These are phyloP conservation scores for Phrixothrix hirtus DNA, from an alignment of 2,888 invertebrate species.

Conservation along the genomic window DNA sequence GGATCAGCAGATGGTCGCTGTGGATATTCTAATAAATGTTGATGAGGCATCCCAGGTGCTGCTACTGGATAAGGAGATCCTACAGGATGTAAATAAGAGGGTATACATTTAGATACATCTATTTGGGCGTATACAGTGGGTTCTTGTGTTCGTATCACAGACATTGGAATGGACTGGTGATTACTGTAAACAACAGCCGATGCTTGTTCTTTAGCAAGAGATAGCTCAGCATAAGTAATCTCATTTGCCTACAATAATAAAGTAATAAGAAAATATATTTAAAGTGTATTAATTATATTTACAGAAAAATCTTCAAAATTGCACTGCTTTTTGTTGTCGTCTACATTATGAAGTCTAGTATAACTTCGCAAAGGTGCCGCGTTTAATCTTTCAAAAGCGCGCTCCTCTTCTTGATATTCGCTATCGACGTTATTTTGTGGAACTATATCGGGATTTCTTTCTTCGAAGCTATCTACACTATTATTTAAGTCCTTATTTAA, in stretches of 20 bases:
- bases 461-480: constrained; percentile 59
- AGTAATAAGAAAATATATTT: too few relatives aligned
- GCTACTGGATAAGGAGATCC: constrained; percentile 54
- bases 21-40: constrained; percentile 51
- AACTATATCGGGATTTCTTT: constrained; percentile 64
- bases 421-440: constrained; percentile 61
- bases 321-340: constrained; percentile 49
- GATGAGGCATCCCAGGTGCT: constrained; percentile 53
- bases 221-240: constrained; percentile 62
- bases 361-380: constrained; percentile 55
- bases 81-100: constrained; percentile 45
- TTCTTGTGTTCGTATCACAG: constrained; percentile 55
- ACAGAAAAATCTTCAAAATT: constrained; percentile 51
- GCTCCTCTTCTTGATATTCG: constrained; percentile 60
- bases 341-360: constrained; percentile 52
- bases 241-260: constrained; percentile 57
- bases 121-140: constrained; percentile 63
- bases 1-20: constrained; percentile 47
- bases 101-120: constrained; percentile 54
- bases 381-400: constrained; percentile 60
- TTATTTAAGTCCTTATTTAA: constrained; percentile 59
- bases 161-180: constrained; percentile 55
- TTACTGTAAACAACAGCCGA: constrained; percentile 54
- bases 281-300: too few relatives aligned
- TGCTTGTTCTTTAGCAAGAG: constrained; percentile 53